Conservation (phyloP, 2,888 invertebrate genomes). For the Papilio elwesi region DNA sequence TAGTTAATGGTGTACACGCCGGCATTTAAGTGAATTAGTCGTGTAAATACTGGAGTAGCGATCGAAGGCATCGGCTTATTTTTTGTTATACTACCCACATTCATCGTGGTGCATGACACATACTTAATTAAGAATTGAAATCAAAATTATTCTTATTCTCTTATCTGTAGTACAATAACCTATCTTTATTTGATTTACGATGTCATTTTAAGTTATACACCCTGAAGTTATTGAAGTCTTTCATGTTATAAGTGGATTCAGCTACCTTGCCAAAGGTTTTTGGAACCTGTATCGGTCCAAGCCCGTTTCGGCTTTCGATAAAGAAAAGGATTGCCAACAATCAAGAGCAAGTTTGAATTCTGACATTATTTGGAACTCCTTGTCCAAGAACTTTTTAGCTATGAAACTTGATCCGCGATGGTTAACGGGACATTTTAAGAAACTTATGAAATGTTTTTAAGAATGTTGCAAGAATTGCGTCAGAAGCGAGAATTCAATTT, state of each 20-base stretch:
- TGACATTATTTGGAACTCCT: background rate
- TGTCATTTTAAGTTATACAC: background rate
- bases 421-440: background rate
- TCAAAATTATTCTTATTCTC: background rate
- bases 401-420: background rate
- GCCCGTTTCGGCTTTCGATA: too few relatives aligned
- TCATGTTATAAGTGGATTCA: too few relatives aligned
- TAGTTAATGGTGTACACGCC: constrained; percentile 60
- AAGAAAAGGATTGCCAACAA: too few relatives aligned
- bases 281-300: too few relatives aligned
- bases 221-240: too few relatives aligned
- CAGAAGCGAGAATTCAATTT: too few relatives aligned
- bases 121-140: constrained; percentile 3
- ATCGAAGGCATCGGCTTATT: constrained; percentile 41
- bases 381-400: background rate
- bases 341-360: constrained; percentile 2
- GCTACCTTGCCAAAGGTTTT: too few relatives aligned
- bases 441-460: background rate
- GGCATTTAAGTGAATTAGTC: constrained; percentile 65
- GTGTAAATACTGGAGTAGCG: constrained; percentile 57
- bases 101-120: constrained; percentile 25
- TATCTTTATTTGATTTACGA: background rate
- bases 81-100: constrained; percentile 12
- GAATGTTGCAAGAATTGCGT: too few relatives aligned
- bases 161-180: background rate